These are phyloP conservation scores for Steinernema carpocapsae DNA, from an alignment of 2,888 invertebrate genomes.

Conservation along the genomic window DNA sequence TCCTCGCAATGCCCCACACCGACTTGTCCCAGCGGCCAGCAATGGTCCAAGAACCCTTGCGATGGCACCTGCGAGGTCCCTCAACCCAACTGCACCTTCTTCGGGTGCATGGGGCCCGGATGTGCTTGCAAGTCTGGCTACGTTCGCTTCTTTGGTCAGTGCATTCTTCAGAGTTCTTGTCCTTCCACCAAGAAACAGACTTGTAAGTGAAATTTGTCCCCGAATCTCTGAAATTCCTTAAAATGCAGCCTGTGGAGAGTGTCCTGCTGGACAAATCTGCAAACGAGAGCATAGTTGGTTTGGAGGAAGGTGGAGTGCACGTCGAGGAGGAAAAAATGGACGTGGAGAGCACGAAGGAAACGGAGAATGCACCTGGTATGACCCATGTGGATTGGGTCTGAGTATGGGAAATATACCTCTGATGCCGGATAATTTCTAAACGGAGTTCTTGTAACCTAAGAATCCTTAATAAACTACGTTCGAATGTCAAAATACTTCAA, in stretches of 20 bases:
- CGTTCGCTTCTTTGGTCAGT: not conserved
- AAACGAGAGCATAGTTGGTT: too few species aligned
- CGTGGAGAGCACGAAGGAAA: too few species aligned
- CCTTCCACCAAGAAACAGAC: not conserved
- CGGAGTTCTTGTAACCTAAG: too few species aligned
- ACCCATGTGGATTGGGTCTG: too few species aligned
- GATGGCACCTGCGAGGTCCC: conserved; percentile 21
- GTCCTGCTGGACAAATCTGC: conserved; percentile 14
- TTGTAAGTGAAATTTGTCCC: not conserved
- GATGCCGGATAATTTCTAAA: too few species aligned
- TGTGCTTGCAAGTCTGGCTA: conserved; percentile 18
- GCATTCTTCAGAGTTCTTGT: not conserved
- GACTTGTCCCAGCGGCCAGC: not conserved
- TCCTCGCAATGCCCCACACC: not conserved
- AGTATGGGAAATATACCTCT: too few species aligned
- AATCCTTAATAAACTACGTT: too few species aligned
- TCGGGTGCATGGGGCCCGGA: not conserved
- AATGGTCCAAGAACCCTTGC: not conserved
- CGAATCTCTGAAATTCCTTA: not conserved
- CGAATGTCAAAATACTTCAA: too few species aligned
- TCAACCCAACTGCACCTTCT: conserved; percentile 20
- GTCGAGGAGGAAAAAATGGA: too few species aligned
- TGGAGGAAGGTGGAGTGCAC: too few species aligned
- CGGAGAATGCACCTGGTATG: too few species aligned
- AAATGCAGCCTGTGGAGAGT: conserved; percentile 9